Evolutionary conservation across 2,113 vertebrate genomes (phyloP).

Genomic region (Gracilinanus agilis): DNA sequence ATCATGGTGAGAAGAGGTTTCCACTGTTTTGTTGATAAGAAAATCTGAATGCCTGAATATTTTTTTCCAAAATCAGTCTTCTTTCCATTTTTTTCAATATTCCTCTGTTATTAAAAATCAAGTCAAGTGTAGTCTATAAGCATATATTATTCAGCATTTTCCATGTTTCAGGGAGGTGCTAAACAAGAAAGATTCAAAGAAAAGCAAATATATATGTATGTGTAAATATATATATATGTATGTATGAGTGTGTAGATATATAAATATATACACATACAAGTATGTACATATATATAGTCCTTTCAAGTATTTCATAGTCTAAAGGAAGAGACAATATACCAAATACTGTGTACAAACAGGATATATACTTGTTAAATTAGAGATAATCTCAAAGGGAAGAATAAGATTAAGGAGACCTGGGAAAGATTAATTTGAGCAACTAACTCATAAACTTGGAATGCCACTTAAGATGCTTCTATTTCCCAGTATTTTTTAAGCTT

Average conservation of each 20-base stretch:
- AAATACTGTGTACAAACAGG: background rate
- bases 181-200: background rate
- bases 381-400: background rate
- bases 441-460: background rate
- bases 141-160: background rate
- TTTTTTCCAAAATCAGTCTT: background rate
- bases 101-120: background rate
- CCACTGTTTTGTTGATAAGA: background rate
- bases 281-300: background rate
- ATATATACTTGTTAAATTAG: background rate
- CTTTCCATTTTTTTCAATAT: background rate
- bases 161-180: background rate
- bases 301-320: background rate
- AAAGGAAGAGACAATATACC: background rate
- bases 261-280: too few species aligned
- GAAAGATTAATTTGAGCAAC: background rate
- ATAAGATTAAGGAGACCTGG: background rate
- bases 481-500: background rate
- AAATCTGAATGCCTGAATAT: background rate
- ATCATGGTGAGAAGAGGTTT: conserved; percentile 11
- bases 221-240: too few species aligned
- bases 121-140: background rate
- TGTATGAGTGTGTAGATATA: too few species aligned
- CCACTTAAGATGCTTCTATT: background rate
- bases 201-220: background rate